phyloP scores from a whole-genome alignment of 1,140 invertebrate species.

The Phortica variegata region DNA sequence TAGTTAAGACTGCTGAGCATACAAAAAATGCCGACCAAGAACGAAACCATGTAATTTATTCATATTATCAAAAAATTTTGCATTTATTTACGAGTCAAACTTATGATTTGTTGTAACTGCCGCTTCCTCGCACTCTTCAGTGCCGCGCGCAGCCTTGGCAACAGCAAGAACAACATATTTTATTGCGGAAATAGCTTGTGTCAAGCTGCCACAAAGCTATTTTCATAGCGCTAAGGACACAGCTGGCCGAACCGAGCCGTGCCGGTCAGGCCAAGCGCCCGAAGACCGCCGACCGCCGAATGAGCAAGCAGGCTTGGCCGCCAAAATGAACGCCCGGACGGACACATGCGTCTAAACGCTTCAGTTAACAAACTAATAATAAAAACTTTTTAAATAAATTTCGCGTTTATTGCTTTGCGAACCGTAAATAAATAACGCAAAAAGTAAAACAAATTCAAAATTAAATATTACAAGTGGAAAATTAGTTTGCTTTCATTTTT shows the following conservation, averaged over 20 bases:
- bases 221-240: constrained; percentile 8
- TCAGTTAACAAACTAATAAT: constrained; percentile 39
- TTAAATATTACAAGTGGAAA: constrained; percentile 15
- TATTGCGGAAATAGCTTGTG: constrained; percentile 41
- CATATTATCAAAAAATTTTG: constrained; percentile 28
- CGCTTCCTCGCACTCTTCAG: too few relatives aligned
- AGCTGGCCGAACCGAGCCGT: constrained; percentile 1
- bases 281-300: too few relatives aligned
- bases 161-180: constrained; percentile 23
- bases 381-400: constrained; percentile 42
- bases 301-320: too few relatives aligned
- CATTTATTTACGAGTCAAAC: constrained; percentile 51
- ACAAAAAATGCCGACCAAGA: constrained; percentile 4
- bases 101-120: constrained; percentile 44
- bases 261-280: too few relatives aligned
- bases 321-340: too few relatives aligned
- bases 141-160: too few relatives aligned
- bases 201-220: constrained; percentile 7
- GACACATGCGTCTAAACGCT: constrained; percentile 20
- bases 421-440: constrained; percentile 35
- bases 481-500: too few relatives aligned
- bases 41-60: too few relatives aligned
- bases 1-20: too few relatives aligned
- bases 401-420: constrained; percentile 24
- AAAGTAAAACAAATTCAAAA: constrained; percentile 2